A percentile compares a stretch with the other conserved stretches of the same genome.
phyloP scores from a whole-genome alignment of 2,113 vertebrate species.

The Tupaia chinensis region DNA sequence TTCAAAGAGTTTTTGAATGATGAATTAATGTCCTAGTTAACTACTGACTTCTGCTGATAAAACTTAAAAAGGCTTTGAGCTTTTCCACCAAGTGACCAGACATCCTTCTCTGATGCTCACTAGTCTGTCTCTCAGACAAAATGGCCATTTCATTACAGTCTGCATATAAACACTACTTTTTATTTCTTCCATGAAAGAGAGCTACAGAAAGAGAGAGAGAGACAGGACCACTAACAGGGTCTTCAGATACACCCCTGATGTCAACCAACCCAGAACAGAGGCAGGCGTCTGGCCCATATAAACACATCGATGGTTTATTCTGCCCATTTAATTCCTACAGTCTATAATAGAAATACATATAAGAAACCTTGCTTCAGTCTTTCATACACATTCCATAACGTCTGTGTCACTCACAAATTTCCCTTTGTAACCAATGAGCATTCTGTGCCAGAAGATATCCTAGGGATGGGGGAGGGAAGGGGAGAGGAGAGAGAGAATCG shows the following conservation, averaged over 20 bases:
- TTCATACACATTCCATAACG: slow-evolving; percentile 24
- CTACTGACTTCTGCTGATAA: not conserved
- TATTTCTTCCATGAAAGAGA: too few relatives aligned
- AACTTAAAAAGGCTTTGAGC: not conserved
- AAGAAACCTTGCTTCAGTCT: not conserved
- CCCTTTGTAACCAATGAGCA: slow-evolving; percentile 24
- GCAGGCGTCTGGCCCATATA: too few relatives aligned
- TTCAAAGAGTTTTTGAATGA: not conserved
- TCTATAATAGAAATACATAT: slow-evolving; percentile 37
- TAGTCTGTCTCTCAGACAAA: not conserved
- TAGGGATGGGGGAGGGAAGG: not conserved
- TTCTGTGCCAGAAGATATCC: slow-evolving; percentile 52
- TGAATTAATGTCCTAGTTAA: slow-evolving; percentile 2
- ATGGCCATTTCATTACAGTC: not conserved
- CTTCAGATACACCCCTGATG: too few relatives aligned
- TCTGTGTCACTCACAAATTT: slow-evolving; percentile 37
- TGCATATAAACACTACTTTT: not conserved
- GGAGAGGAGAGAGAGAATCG: not conserved
- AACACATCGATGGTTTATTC: not conserved
- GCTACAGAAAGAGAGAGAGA: too few relatives aligned
- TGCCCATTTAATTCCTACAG: not conserved
- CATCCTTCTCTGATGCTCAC: not conserved
- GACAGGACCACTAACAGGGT: too few relatives aligned
- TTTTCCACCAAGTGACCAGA: not conserved
- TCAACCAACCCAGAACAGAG: too few relatives aligned